Percentiles rank a stretch among this genome's conserved stretches.
These are phyloP conservation scores for Melanotaenia nigrans DNA, from an alignment of 2,797 vertebrate species.

Conservation along the genomic window DNA sequence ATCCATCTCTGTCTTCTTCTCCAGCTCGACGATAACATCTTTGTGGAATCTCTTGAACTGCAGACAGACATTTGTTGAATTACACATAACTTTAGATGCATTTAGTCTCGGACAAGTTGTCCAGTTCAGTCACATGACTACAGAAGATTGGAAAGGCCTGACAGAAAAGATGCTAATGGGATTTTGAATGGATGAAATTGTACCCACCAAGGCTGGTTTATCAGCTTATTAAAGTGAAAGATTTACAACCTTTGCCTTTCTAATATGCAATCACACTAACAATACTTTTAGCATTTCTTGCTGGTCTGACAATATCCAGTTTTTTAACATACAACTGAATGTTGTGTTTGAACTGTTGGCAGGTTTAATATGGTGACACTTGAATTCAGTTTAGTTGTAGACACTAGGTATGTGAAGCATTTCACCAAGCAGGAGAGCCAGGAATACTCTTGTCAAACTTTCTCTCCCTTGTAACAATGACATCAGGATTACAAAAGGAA, in stretches of 20 bases:
- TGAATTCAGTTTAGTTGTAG: background rate
- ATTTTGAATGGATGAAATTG: conserved; percentile 38
- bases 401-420: conserved; percentile 46
- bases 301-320: background rate
- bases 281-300: too few species aligned
- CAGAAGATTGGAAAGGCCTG: conserved; percentile 36
- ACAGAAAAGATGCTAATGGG: conserved; percentile 40
- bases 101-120: conserved; percentile 4
- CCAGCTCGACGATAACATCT: conserved; percentile 92
- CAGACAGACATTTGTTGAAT: conserved; percentile 46
- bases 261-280: background rate
- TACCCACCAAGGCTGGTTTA: conserved; percentile 43
- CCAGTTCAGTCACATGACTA: conserved; percentile 30
- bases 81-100: conserved; percentile 11
- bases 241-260: conserved; percentile 50
- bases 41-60: conserved; percentile 95
- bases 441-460: conserved; percentile 29
- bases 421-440: conserved; percentile 29
- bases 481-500: conserved; percentile 36
- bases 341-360: conserved; percentile 4
- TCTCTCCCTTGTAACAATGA: conserved; percentile 21
- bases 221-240: conserved; percentile 64
- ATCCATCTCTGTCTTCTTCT: conserved; percentile 97
- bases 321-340: background rate
- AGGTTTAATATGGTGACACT: conserved; percentile 4